These are phyloP conservation scores for Protobothrops mucrosquamatus DNA, from an alignment of 2,113 vertebrate species.

Conservation along the genomic window DNA sequence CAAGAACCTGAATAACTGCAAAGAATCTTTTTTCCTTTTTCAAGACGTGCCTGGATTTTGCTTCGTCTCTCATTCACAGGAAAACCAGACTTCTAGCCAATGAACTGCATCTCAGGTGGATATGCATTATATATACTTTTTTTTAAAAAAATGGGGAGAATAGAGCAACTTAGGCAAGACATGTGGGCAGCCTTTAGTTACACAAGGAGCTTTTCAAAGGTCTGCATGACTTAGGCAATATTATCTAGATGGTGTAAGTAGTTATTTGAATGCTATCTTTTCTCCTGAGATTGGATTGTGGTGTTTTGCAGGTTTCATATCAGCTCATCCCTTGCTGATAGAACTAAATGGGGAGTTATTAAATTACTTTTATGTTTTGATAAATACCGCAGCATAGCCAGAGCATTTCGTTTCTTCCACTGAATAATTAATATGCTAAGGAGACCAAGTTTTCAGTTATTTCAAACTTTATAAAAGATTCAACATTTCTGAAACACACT, in stretches of 20 bases:
- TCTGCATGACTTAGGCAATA: background rate
- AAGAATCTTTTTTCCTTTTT: background rate
- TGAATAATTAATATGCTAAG: background rate
- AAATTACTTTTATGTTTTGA: background rate
- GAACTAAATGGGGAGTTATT: background rate
- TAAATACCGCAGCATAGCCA: background rate
- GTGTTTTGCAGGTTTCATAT: background rate
- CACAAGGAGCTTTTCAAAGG: background rate
- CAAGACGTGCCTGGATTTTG: constrained; percentile 16
- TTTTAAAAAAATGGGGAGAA: background rate
- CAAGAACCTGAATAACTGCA: constrained; percentile 40
- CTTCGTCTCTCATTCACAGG: background rate
- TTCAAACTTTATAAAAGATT: background rate
- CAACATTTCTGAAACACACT: background rate
- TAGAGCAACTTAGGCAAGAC: background rate
- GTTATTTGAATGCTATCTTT: background rate
- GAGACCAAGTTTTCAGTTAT: background rate
- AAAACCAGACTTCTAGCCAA: constrained; percentile 51
- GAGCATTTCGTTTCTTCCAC: accelerated
- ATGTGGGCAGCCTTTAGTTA: background rate
- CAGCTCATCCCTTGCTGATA: background rate
- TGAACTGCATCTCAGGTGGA: constrained; percentile 70
- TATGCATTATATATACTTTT: constrained; percentile 21
- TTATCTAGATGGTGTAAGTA: background rate
- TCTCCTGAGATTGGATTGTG: accelerated